Evolutionary conservation across 2,797 vertebrate genomes (phyloP).

Genomic region (Galaxias olidus): DNA sequence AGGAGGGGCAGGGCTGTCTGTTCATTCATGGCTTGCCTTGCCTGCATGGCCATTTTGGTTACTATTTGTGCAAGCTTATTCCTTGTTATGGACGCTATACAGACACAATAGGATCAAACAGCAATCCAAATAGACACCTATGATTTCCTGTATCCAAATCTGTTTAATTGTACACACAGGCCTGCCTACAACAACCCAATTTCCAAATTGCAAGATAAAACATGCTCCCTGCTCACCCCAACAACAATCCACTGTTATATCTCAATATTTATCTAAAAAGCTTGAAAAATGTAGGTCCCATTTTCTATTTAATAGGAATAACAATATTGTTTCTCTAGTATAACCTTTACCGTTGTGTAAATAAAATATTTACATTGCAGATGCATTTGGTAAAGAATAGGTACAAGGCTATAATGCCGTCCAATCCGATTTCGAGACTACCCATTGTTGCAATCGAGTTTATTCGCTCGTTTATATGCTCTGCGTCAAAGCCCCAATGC

Average conservation of each 20-base stretch:
- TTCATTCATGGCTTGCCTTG: conserved; percentile 68
- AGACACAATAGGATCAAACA: conserved; percentile 34
- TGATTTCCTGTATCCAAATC: background rate
- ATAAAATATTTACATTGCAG: too few species aligned
- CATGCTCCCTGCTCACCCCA: too few species aligned
- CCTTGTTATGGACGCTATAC: conserved; percentile 42
- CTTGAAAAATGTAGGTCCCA: too few species aligned
- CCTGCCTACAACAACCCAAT: background rate
- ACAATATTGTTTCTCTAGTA: too few species aligned
- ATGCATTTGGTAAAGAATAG: background rate
- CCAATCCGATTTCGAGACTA: conserved; percentile 25
- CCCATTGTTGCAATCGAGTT: conserved; percentile 63
- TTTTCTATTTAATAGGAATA: too few species aligned
- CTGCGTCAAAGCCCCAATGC: conserved; percentile 59
- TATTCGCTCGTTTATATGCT: conserved; percentile 41
- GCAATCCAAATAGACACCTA: conserved; percentile 13
- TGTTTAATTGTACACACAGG: too few species aligned
- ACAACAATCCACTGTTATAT: too few species aligned
- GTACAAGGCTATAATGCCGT: conserved; percentile 8
- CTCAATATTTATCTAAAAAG: too few species aligned
- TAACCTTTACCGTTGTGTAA: too few species aligned
- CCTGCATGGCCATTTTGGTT: conserved; percentile 65
- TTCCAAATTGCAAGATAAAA: conserved; percentile 36
- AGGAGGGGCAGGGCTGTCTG: conserved; percentile 54
- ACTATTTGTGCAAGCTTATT: too few species aligned